Evolutionary conservation across 37 sponge, comb jelly and placozoan genomes (phyloP).

Genomic region (Dysidea cf. avara): DNA sequence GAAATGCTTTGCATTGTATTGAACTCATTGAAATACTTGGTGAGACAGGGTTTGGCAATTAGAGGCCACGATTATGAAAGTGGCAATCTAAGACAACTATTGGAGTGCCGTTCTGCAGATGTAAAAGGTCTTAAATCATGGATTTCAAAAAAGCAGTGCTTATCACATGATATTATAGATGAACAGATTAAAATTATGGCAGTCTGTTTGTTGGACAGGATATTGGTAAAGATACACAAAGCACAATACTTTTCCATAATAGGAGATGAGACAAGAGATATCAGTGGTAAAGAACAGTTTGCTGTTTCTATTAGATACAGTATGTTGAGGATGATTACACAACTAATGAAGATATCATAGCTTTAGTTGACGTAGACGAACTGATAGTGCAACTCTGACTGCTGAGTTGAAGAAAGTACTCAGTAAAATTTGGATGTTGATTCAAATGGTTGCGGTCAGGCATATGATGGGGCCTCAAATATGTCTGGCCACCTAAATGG

Average conservation of each 20-base stretch:
- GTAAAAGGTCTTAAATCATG: conserved; percentile 23
- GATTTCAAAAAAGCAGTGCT: conserved; percentile 31
- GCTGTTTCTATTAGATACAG: conserved; percentile 48
- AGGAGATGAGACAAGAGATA: conserved; percentile 70
- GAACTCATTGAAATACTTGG: no score
- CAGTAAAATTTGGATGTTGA: conserved; percentile 1
- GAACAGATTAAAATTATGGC: no score
- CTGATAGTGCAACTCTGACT: conserved; percentile 49
- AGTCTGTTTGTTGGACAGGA: conserved; percentile 3
- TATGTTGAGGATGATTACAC: conserved; percentile 42
- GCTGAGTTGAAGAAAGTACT: conserved; percentile 37
- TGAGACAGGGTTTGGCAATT: no score
- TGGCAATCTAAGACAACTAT: no score
- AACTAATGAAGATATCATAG: conserved; percentile 50
- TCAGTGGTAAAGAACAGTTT: conserved; percentile 29
- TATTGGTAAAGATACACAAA: conserved; percentile 28
- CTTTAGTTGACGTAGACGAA: conserved; percentile 49
- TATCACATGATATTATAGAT: conserved; percentile 47
- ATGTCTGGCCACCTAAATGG: no score
- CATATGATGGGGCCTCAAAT: no score
- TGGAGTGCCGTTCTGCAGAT: conserved; percentile 33
- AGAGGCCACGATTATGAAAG: no score
- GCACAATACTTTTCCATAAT: conserved; percentile 30
- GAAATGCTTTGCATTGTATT: no score
- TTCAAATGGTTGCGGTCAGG: conserved; percentile 25